Evolutionary conservation across 2,888 invertebrate species (phyloP).

Genomic region (Pyrrhia umbra): DNA sequence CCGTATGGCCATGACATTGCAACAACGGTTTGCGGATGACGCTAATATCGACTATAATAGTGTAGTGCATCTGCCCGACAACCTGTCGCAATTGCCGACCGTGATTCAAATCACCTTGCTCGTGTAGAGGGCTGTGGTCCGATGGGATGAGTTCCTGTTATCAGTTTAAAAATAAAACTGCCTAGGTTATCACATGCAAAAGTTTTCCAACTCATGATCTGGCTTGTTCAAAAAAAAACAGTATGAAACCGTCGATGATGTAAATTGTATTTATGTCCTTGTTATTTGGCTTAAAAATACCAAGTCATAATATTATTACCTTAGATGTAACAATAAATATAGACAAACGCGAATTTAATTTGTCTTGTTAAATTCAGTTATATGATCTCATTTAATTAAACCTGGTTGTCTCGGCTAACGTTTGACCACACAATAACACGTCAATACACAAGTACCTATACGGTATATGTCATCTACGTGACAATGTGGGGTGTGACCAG

Average conservation of each 20-base stretch:
- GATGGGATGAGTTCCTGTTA: conserved; percentile 39
- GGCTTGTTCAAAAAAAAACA: conserved; percentile 21
- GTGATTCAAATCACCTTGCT: conserved; percentile 85
- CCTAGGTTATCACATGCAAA: conserved; percentile 17
- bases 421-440: conserved; percentile 58
- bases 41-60: conserved; percentile 79
- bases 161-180: conserved; percentile 33
- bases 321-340: not conserved
- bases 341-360: conserved; percentile 13
- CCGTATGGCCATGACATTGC: conserved; percentile 82
- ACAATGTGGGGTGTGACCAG: conserved; percentile 70
- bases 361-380: conserved; percentile 29
- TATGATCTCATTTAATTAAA: conserved; percentile 54
- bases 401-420: conserved; percentile 54
- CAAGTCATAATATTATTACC: not conserved
- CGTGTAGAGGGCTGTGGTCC: conserved; percentile 61
- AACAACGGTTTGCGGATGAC: conserved; percentile 78
- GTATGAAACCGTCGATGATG: not conserved
- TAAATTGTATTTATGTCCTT: not conserved
- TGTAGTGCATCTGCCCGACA: conserved; percentile 83
- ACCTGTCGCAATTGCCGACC: conserved; percentile 81
- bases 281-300: not conserved
- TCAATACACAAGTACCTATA: conserved; percentile 56
- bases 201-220: conserved; percentile 19
- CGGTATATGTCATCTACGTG: conserved; percentile 24